A percentile compares a stretch with the other conserved stretches of the same genome.
phyloP scores from a whole-genome alignment of 2,888 invertebrate genomes.

The Caenorhabditis drosophilae region DNA sequence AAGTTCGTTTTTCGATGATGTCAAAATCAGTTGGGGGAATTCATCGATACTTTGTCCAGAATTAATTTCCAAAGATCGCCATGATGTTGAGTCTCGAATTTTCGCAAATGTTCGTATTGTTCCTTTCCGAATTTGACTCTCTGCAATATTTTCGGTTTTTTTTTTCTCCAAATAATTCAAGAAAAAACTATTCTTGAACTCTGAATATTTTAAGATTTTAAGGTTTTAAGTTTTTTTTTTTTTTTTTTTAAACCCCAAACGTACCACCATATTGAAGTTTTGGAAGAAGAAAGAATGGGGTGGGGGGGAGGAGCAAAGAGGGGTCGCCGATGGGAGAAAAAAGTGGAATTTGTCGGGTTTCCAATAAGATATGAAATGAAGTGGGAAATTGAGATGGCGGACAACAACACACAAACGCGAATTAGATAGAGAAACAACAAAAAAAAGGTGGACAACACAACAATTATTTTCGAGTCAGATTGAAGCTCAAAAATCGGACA shows the following conservation, averaged over 20 bases:
- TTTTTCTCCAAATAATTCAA: too few species aligned
- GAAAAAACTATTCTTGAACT: too few species aligned
- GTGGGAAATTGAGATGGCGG: background rate
- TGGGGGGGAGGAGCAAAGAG: background rate
- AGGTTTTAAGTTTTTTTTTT: background rate
- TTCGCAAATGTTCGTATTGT: constrained; percentile 52
- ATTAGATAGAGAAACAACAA: background rate
- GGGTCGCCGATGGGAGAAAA: too few species aligned
- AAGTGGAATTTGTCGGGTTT: too few species aligned
- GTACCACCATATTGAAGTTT: background rate
- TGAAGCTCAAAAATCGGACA: too few species aligned
- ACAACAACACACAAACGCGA: background rate
- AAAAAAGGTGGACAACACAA: background rate
- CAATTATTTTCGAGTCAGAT: too few species aligned
- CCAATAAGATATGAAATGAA: background rate
- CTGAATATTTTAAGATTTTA: background rate
- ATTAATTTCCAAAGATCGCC: constrained; percentile 57
- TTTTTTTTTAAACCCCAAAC: too few species aligned
- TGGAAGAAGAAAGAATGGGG: background rate
- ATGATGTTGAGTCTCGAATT: constrained; percentile 54
- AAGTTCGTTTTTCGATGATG: too few species aligned
- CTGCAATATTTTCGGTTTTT: too few species aligned
- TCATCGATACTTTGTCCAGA: constrained; percentile 56
- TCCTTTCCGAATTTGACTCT: constrained; percentile 51
- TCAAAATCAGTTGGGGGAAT: too few species aligned